Base-by-base conservation (phyloP, 1,140 invertebrate species). In the Andrena cerasifolii region DNA sequence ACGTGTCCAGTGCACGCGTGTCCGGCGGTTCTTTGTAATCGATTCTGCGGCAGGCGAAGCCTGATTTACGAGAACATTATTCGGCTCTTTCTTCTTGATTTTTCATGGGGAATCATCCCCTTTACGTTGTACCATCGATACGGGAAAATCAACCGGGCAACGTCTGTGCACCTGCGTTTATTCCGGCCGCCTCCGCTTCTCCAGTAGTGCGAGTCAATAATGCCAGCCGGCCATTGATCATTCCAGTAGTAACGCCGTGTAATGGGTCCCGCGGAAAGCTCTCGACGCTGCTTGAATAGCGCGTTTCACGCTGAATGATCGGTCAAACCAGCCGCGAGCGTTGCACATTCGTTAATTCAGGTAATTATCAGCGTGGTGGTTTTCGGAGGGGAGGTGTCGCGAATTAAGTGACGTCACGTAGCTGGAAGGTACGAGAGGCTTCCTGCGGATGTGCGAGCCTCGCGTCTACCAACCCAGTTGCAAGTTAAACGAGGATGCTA, bases 381-480 rank as follows among this genome's bases (percentile, higher is more conserved):
- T 73, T 82, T 78, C 59, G 51, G 58, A 51, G 18, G 14, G 63
- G 65, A 61, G 53, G 56, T 62, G 51, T 73, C 26, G 51, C 36
- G 53, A 66, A 66, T 67, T 76, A 73, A 84, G 76, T 75, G 71
- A 72, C 28, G 62, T 72, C 81, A 83, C 78, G 82, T 80, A 80
- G 66, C 72, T 80, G 56, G 43, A 36, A 83, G 80, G 81, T 77
- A 53, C 70, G 62, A 56, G 56, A 40, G n/a, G 31, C 67, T 80
- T 83, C 72, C 72, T 54, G 62, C 26, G 51, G 71, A 58, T 70
- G 77, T n/a, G 83, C 76, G 82, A 83, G 66, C 53, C 36, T 54
- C 65, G 77, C 70, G 81, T 80, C 71, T 71, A 63, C 66, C 83
- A 79, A 84, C 82, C 82, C 45, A 79, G 77, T 84, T 84, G 61